Conservation (phyloP, 2,888 invertebrate genomes). For the Horisme vitalbata region DNA sequence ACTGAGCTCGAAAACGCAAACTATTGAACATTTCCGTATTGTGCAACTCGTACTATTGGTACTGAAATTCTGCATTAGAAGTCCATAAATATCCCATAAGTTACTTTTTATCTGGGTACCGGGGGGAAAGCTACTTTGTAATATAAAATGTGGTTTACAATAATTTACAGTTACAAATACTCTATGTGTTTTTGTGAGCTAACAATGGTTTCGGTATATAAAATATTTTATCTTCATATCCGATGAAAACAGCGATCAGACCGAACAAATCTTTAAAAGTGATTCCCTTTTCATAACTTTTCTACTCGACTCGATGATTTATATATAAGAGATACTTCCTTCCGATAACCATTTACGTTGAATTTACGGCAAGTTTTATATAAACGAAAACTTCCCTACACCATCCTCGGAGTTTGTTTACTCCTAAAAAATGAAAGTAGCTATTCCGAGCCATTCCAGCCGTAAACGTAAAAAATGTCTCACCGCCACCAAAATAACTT, state of each 20-base stretch:
- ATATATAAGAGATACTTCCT: slow-evolving; percentile 4
- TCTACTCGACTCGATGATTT: background rate
- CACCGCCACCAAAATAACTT: slow-evolving; percentile 57
- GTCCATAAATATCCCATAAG: no score
- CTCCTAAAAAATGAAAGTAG: slow-evolving; percentile 11
- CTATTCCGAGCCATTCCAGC: slow-evolving; percentile 31
- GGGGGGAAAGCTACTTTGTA: no score
- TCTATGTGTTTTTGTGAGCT: no score
- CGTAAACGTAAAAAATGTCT: slow-evolving; percentile 54
- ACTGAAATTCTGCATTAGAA: no score
- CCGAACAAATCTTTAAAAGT: slow-evolving; percentile 5
- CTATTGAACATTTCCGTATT: no score
- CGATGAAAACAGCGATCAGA: slow-evolving; percentile 11
- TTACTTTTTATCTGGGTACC: no score
- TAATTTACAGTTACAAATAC: no score
- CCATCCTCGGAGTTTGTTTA: slow-evolving; percentile 2
- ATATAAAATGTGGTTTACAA: no score
- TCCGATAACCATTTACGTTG: slow-evolving; percentile 13
- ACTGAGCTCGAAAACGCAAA: no score
- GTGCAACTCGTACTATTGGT: no score
- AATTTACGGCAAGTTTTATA: slow-evolving; percentile 1
- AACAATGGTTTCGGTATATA: no score
- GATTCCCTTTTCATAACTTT: background rate
- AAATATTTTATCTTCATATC: no score
- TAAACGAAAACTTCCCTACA: background rate